Evolutionary conservation across 2,797 vertebrate genomes (phyloP).

Genomic region (Falco novaeseelandiae): DNA sequence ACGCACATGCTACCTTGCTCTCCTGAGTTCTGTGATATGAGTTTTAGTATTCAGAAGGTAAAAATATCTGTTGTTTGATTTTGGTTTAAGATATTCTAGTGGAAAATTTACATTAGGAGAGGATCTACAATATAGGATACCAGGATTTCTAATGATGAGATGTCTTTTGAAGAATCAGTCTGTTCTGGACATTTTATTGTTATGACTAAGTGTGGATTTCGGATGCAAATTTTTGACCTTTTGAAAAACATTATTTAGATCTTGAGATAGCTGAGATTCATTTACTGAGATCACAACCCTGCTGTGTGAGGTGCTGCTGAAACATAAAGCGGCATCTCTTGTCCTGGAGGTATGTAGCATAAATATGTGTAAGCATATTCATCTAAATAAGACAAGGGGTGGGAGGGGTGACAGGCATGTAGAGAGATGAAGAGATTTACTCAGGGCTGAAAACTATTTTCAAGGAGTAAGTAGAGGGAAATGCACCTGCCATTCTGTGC

Average conservation of each 20-base stretch:
- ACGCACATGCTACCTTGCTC: fast-evolving
- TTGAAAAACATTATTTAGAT: background rate
- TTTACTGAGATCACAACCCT: background rate
- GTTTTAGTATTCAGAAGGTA: background rate
- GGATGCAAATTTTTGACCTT: background rate
- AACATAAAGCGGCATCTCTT: background rate
- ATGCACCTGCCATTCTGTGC: background rate
- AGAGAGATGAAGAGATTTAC: background rate
- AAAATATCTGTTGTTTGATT: background rate
- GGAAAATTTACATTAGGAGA: background rate
- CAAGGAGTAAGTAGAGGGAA: background rate
- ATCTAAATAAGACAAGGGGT: background rate
- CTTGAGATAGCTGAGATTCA: background rate
- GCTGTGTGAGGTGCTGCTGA: background rate
- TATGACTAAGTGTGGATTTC: background rate
- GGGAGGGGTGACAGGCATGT: background rate
- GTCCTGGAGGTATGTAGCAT: background rate
- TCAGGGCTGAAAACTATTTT: background rate
- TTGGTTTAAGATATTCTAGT: background rate
- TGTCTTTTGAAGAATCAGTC: background rate
- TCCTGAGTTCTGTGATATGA: background rate
- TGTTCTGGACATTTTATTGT: background rate
- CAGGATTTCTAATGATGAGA: background rate
- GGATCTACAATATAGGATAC: background rate
- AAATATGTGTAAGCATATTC: background rate